Conservation (phyloP, 2,113 vertebrate genomes). For the Pseudopodoces humilis region DNA sequence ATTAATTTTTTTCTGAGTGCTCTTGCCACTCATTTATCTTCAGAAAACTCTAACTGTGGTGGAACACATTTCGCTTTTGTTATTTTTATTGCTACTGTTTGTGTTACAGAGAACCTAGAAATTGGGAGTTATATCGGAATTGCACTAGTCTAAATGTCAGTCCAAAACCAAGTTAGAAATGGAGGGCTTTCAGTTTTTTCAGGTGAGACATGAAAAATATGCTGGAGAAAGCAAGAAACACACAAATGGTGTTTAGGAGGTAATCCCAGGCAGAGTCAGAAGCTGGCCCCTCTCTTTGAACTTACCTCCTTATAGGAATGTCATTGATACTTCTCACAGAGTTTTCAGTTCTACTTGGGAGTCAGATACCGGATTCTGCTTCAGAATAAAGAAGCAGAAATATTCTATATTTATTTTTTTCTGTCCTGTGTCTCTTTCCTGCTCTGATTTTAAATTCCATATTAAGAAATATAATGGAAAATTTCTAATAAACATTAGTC, state of each 20-base stretch:
- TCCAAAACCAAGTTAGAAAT: not conserved
- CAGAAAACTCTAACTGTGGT: rapidly evolving
- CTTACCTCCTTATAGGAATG: not conserved
- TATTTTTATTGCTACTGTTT: not conserved
- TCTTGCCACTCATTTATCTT: not conserved
- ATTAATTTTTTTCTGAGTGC: not conserved
- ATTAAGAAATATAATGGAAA: not conserved
- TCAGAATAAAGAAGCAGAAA: not conserved
- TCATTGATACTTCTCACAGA: not conserved
- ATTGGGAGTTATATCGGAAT: not conserved
- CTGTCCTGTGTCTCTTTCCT: not conserved
- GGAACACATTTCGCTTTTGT: rapidly evolving
- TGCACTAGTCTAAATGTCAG: not conserved
- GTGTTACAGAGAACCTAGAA: not conserved
- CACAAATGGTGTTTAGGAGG: not conserved
- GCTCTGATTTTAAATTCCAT: not conserved
- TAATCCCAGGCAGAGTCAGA: not conserved
- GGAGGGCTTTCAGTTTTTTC: not conserved
- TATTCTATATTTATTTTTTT: not conserved
- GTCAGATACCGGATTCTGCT: not conserved
- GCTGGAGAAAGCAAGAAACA: not conserved
- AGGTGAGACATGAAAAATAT: not conserved
- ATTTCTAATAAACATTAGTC: not conserved
- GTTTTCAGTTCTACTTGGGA: not conserved
- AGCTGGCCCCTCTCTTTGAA: not conserved